Conservation (phyloP, 2,113 vertebrate species). For the Hemibagrus wyckioides region DNA sequence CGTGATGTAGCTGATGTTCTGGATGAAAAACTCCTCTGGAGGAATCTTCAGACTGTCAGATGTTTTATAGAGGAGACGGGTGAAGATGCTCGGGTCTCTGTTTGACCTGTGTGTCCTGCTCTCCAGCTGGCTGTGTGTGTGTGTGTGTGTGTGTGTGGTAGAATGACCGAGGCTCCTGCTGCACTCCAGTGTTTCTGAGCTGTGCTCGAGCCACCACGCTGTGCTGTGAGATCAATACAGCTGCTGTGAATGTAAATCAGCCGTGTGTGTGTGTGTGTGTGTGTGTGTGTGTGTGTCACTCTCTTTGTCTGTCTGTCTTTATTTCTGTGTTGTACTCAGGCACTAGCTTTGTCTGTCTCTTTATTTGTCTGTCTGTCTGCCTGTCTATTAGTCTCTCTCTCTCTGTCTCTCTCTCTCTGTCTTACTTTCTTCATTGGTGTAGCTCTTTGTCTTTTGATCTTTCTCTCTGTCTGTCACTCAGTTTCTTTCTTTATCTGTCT, state of each 20-base stretch:
- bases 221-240: conserved; percentile 13
- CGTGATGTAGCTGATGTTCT: background rate
- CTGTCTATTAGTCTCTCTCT: background rate
- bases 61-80: background rate
- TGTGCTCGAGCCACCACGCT: background rate
- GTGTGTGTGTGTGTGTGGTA: background rate
- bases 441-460: background rate
- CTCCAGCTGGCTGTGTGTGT: no score
- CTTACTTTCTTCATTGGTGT: background rate
- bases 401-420: background rate
- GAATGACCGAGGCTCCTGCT: background rate
- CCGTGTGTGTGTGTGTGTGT: background rate
- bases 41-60: background rate
- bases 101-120: conserved; percentile 17
- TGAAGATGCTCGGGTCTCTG: background rate
- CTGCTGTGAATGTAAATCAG: conserved; percentile 22
- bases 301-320: background rate
- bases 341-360: background rate
- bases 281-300: background rate
- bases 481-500: background rate
- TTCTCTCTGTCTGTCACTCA: background rate
- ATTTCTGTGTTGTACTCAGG: no score
- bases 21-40: background rate
- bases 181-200: background rate
- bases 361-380: background rate